phyloP scores from a whole-genome alignment of 2,113 vertebrate genomes.

The Petrocephalus microphthalmus region DNA sequence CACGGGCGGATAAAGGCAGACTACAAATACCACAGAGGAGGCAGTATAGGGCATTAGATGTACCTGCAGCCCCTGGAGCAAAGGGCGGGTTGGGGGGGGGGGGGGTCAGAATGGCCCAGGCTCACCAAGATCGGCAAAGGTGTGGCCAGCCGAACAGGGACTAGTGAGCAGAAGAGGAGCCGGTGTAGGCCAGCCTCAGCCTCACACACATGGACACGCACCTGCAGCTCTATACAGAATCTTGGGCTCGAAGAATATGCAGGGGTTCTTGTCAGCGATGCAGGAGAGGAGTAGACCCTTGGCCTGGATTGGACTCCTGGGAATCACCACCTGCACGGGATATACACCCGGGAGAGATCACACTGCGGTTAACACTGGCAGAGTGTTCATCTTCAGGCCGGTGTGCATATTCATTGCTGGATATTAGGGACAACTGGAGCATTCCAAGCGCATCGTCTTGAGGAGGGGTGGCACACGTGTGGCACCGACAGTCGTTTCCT shows the following conservation, averaged over 20 bases:
- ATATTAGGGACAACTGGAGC: not conserved
- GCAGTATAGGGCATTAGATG: not conserved
- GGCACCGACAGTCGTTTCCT: not conserved
- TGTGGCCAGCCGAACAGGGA: not conserved
- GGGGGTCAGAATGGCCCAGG: not conserved
- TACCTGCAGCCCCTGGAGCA: not conserved
- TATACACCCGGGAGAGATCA: not conserved
- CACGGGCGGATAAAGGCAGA: not conserved
- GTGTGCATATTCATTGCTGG: not conserved
- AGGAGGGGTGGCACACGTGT: not conserved
- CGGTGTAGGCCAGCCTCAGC: not conserved
- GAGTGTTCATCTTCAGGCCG: not conserved
- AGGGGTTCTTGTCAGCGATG: conserved; percentile 91
- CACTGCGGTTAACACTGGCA: not conserved
- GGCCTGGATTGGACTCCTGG: conserved; percentile 87
- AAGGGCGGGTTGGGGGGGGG: not conserved
- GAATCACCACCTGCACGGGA: conserved; percentile 77
- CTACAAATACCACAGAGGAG: not conserved
- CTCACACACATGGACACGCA: conserved; percentile 38
- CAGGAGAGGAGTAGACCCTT: conserved; percentile 91
- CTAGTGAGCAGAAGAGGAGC: not conserved
- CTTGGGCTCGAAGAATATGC: conserved; percentile 99
- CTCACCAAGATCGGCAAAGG: not conserved
- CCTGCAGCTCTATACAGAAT: conserved; percentile 98
- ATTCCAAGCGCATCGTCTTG: not conserved